Evolutionary conservation across 64 coral and sea anemone genomes (phyloP).

Genomic region (Dendrophyllia cribrosa): DNA sequence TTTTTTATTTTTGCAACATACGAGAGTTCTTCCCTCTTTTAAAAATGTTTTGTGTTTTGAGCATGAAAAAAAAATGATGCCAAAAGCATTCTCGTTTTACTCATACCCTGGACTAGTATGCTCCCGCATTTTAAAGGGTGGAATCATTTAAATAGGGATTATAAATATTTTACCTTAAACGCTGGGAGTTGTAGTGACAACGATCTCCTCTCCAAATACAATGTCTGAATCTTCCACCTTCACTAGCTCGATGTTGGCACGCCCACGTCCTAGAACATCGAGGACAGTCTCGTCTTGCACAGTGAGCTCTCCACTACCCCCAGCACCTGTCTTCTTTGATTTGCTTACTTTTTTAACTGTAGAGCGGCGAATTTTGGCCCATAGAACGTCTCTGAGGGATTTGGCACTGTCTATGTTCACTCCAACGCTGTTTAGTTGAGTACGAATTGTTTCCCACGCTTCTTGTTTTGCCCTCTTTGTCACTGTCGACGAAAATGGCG

Average conservation of each 20-base stretch:
- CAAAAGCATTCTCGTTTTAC: no score
- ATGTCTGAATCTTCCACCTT: no score
- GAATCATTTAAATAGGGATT: neutral
- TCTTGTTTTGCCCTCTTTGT: neutral
- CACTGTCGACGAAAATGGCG: conserved; percentile 16
- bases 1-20: conserved; percentile 3
- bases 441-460: conserved; percentile 3
- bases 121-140: neutral
- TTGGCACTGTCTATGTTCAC: neutral
- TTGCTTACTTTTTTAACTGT: no score
- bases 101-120: neutral
- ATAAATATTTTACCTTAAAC: neutral
- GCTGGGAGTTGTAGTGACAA: no score
- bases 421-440: neutral
- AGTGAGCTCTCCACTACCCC: no score
- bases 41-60: neutral
- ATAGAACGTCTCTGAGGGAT: neutral
- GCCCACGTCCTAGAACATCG: no score
- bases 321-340: no score
- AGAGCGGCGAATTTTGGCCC: neutral
- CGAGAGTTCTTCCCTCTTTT: neutral
- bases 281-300: no score
- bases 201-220: no score
- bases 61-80: no score
- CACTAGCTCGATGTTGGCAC: no score